Percentiles rank a stretch among this genome's conserved stretches.
phyloP scores from a whole-genome alignment of 1,140 invertebrate genomes.

The Zaprionus vittiger region DNA sequence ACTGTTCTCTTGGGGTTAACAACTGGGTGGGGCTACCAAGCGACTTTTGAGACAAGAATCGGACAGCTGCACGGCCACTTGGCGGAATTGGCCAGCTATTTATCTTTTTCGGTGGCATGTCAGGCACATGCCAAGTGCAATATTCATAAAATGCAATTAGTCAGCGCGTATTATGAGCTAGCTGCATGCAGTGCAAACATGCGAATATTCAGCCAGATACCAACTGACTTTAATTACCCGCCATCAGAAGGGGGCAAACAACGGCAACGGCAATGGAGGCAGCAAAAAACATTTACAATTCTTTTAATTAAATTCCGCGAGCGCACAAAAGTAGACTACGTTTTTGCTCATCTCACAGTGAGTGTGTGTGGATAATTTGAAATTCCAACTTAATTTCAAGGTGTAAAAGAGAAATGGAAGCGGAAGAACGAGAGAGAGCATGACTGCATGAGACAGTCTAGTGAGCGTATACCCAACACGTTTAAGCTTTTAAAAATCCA shows the following conservation, averaged over 20 bases:
- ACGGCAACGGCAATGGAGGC: slow-evolving; percentile 11
- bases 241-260: slow-evolving; percentile 3
- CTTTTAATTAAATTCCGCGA: slow-evolving; percentile 81
- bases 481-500: slow-evolving; percentile 76
- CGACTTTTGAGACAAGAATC: slow-evolving; percentile 51
- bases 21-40: slow-evolving; percentile 35
- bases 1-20: slow-evolving; percentile 45
- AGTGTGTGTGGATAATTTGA: slow-evolving; percentile 62
- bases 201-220: not conserved
- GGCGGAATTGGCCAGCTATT: slow-evolving; percentile 38
- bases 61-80: slow-evolving; percentile 36
- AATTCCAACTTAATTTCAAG: slow-evolving; percentile 76
- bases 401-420: slow-evolving; percentile 14
- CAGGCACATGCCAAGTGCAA: slow-evolving; percentile 52
- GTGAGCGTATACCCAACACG: slow-evolving; percentile 58
- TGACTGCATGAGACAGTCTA: slow-evolving; percentile 13
- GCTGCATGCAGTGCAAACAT: slow-evolving; percentile 19
- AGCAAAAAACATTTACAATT: slow-evolving; percentile 67
- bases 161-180: slow-evolving; percentile 49
- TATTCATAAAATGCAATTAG: slow-evolving; percentile 82
- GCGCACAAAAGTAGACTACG: slow-evolving; percentile 54
- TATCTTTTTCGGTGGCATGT: slow-evolving; percentile 51
- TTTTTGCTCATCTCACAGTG: slow-evolving; percentile 36
- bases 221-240: slow-evolving; percentile 49
- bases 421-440: not conserved